Evolutionary conservation across 2,888 invertebrate species (phyloP), one percentile per base, ranked within the genome.

Genomic region (Masnerella sp.): DNA sequence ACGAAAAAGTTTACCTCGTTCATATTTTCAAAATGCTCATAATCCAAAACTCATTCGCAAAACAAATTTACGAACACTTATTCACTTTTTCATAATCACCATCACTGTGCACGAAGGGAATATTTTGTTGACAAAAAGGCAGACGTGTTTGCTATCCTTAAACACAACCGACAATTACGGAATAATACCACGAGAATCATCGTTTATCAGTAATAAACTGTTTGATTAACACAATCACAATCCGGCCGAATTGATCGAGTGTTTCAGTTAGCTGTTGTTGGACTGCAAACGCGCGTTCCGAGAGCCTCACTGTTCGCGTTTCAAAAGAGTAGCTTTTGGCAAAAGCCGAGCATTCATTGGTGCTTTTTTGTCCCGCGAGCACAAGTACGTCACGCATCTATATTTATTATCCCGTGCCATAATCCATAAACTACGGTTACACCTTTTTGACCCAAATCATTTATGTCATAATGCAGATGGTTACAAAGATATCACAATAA

Each of bases 281-380:
- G 18, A 30, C 45, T 54, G 9, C 38, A 43, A 22, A 54, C 20
- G 45, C 70, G 61, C 74, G 69, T 52, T 38, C 47, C 64, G 45
- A 51, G 45, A 51, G 18, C 58, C 49, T 59, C 71, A 52, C 70
- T 73, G 71, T 64, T 69, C 65, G 74, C 59, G 71, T 49, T 64
- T 70, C 58, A 65, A 47, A 65, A 65, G 65, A 69, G 69, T 58
- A 62, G 28, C 72, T 76, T 74, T 76, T 68, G 71, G 64, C 74
- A 67, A 70, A 68, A 69, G 76, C 52, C 34, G 64, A 30, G 74
- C 51, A 69, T 69, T 52, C 58, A 54, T 64, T 59, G 61, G 64
- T 18, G 56, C 59, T 70, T 76, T 67, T 73, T 72, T 75, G 62
- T 70, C 58, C 45, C 58, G 28, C 56, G 59, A 67, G 59, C 76